A percentile compares a stretch with the other conserved stretches of the same genome.
Evolutionary conservation across 2,888 invertebrate species (phyloP).

Genomic region (Tetragonula carbonaria): DNA sequence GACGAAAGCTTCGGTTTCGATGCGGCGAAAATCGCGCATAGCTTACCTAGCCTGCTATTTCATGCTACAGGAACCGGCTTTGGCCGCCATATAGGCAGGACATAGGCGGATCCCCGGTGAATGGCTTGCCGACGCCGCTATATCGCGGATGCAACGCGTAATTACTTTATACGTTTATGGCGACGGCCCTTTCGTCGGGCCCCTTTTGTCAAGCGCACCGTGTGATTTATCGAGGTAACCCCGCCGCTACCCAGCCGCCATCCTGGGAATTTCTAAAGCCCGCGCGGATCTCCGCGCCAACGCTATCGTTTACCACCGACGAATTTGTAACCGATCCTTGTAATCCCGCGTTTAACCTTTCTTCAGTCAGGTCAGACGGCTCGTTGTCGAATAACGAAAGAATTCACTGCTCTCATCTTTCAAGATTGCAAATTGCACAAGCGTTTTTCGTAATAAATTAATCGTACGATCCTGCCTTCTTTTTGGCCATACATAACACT

Average conservation of each 20-base stretch:
- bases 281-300: slow-evolving; percentile 51
- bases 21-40: slow-evolving; percentile 66
- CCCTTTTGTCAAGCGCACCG: slow-evolving; percentile 72
- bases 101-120: slow-evolving; percentile 68
- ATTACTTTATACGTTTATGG: slow-evolving; percentile 79
- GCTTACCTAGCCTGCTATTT: slow-evolving; percentile 56
- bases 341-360: slow-evolving; percentile 45
- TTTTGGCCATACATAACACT: too few relatives aligned
- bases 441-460: neutral
- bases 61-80: slow-evolving; percentile 39
- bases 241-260: slow-evolving; percentile 44
- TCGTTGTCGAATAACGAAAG: neutral
- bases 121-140: slow-evolving; percentile 63
- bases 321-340: slow-evolving; percentile 67
- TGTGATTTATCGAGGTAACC: slow-evolving; percentile 71
- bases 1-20: slow-evolving; percentile 63
- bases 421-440: neutral
- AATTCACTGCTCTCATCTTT: neutral
- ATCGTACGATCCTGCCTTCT: too few relatives aligned
- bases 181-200: slow-evolving; percentile 72
- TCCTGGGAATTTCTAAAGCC: slow-evolving; percentile 68
- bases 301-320: slow-evolving; percentile 53
- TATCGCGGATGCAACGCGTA: slow-evolving; percentile 70
- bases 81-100: slow-evolving; percentile 33
- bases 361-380: slow-evolving; percentile 14